A percentile compares a stretch with the other conserved stretches of the same genome.
Conservation (phyloP, 2,888 invertebrate genomes). For the Pilophorus perplexus region DNA sequence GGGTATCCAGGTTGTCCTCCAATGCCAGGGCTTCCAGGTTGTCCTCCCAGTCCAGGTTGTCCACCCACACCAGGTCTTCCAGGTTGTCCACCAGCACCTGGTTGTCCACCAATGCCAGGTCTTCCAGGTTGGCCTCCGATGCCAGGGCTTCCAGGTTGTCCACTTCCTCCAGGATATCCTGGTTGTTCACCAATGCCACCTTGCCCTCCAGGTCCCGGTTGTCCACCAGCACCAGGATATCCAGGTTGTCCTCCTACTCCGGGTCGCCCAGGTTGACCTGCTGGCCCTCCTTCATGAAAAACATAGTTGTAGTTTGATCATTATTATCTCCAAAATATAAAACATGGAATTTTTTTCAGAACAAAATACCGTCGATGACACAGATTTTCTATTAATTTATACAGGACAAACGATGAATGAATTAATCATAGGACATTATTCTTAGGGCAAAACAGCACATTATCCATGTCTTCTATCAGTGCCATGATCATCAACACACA, state of each 20-base stretch:
- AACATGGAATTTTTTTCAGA: too few relatives aligned
- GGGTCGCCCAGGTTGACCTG: conserved; percentile 57
- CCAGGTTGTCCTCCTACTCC: conserved; percentile 59
- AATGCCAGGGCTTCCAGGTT: conserved; percentile 45
- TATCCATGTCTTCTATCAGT: too few relatives aligned
- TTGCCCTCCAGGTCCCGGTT: conserved; percentile 46
- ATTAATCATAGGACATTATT: too few relatives aligned
- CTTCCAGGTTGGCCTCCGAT: conserved; percentile 25
- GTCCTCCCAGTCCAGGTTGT: conserved; percentile 38
- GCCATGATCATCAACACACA: too few relatives aligned
- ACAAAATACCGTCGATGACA: too few relatives aligned
- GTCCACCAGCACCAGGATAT: conserved; percentile 39
- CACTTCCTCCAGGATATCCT: conserved; percentile 44
- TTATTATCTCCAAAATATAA: too few relatives aligned
- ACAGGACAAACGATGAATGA: too few relatives aligned
- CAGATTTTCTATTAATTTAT: too few relatives aligned
- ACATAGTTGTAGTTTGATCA: too few relatives aligned
- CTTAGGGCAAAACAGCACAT: too few relatives aligned
- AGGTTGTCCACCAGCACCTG: conserved; percentile 30
- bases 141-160: conserved; percentile 49
- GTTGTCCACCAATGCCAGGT: conserved; percentile 1
- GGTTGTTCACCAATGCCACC: conserved; percentile 48
- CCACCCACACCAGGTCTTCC: conserved; percentile 40
- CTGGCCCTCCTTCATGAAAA: conserved; percentile 61
- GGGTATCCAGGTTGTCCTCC: conserved; percentile 49